Base-by-base conservation (phyloP, 2,888 invertebrate genomes). In the Copidosoma aretas region DNA sequence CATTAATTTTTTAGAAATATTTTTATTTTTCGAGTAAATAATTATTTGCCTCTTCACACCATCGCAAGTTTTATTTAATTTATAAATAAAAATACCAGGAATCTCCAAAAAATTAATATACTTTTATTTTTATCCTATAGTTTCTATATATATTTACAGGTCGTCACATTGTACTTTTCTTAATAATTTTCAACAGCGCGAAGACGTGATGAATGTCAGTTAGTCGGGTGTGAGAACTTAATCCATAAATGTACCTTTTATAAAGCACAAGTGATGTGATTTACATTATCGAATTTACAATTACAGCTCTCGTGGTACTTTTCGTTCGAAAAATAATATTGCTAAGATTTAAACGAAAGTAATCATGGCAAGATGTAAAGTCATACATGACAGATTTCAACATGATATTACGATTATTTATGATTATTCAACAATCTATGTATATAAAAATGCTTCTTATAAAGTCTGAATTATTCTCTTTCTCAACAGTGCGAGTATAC, bases 281-380 rank as follows among this genome's bases (percentile, higher is more conserved):
- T 68, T 58, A 43, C 66, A 54, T 66, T 53, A 58, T 62, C 53
- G 54, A 8, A 59, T 64, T 64, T 68, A 68, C 43, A 68, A 64
- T 68, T 15, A 17, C 17, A 64, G 51, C 60, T 54, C 51, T 60
- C 25, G 60, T 64, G 66, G 60, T 61, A 66, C 43, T 68, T 65
- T 66, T 43, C 41, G 32, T 68, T 64, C 68, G 68, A 66, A 71
- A 71, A 68, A 68, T 71, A 67, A 71, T 71, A 71, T 69, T 71
- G 67, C 71, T 71, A 67, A 60, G 67, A 58, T 58, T 25, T 67
- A 67, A 62, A 46, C 14, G 60, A 62, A 46, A 61, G 52, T 66
- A 60, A 67, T 67, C 67, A 14, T 51, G 66, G 58, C 60, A 69
- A 64, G 64, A 71, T 62, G 60, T 67, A 71, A 56, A 61, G 66